These are phyloP conservation scores for Bombylius discolor DNA, from an alignment of 2,888 invertebrate genomes.

Conservation along the genomic window DNA sequence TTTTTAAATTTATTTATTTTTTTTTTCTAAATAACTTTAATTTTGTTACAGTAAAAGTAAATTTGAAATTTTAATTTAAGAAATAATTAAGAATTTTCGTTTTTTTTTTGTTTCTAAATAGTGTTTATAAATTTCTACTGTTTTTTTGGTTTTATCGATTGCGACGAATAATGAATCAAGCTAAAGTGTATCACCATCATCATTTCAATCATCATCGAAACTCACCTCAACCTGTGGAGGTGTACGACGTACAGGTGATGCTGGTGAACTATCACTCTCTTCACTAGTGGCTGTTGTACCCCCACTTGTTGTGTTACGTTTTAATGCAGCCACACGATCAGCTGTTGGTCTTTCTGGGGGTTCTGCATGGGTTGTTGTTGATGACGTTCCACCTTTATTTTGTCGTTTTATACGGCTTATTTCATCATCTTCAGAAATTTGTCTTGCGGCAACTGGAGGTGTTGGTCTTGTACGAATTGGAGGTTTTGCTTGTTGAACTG, in stretches of 20 bases:
- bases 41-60: no score
- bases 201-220: constrained; percentile 28
- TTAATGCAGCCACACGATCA: constrained; percentile 40
- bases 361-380: constrained; percentile 31
- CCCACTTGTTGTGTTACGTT: constrained; percentile 22
- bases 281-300: constrained; percentile 37
- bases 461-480: constrained; percentile 39
- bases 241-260: constrained; percentile 51
- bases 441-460: constrained; percentile 52
- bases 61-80: no score
- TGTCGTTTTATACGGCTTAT: constrained; percentile 76
- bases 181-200: constrained; percentile 1
- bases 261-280: constrained; percentile 45
- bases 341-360: constrained; percentile 42
- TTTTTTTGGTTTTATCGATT: no score
- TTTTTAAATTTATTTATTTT: no score
- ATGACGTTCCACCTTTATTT: constrained; percentile 59
- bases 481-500: constrained; percentile 42
- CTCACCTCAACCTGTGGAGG: constrained; percentile 68
- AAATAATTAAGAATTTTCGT: no score
- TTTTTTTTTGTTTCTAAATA: no score
- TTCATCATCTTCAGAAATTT: constrained; percentile 82
- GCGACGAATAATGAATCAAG: no score
- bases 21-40: no score
- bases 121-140: no score